A percentile compares a stretch with the other conserved stretches of the same genome.
These are phyloP conservation scores for Neoitamus cyanurus DNA, from an alignment of 2,888 invertebrate species.

Conservation along the genomic window DNA sequence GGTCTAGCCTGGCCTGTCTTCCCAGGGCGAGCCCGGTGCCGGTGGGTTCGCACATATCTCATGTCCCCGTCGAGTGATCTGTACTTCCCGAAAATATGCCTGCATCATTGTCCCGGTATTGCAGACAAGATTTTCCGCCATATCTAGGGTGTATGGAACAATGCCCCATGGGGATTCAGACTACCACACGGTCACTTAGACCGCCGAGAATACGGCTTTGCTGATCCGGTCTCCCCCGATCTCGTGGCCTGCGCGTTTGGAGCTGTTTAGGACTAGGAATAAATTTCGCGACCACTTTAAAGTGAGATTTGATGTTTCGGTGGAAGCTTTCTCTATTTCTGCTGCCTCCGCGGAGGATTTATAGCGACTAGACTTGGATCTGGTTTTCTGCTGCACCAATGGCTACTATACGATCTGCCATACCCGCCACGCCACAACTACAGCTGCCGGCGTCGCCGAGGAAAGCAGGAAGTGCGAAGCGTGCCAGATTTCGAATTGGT, in stretches of 20 bases:
- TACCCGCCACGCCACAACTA: neutral
- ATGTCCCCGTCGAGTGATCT: neutral
- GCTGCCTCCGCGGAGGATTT: conserved; percentile 1
- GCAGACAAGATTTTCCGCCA: neutral
- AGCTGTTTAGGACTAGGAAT: neutral
- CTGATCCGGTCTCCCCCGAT: neutral
- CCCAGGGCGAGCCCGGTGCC: neutral
- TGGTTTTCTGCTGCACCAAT: neutral
- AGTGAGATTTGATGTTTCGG: conserved; percentile 10
- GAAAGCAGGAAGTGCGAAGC: conserved; percentile 5
- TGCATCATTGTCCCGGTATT: neutral
- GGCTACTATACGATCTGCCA: neutral
- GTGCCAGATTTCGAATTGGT: conserved; percentile 5
- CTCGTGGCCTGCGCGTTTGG: neutral
- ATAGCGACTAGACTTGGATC: neutral
- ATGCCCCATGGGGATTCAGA: neutral
- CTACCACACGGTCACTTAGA: neutral
- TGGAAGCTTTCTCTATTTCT: conserved; percentile 5
- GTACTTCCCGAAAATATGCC: neutral
- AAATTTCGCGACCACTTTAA: neutral
- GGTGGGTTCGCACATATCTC: neutral
- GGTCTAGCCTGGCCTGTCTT: neutral
- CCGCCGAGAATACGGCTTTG: neutral
- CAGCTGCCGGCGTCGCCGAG: neutral
- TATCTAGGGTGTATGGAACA: neutral